phyloP scores from a whole-genome alignment of 2,797 vertebrate species.

The Danio choprae region DNA sequence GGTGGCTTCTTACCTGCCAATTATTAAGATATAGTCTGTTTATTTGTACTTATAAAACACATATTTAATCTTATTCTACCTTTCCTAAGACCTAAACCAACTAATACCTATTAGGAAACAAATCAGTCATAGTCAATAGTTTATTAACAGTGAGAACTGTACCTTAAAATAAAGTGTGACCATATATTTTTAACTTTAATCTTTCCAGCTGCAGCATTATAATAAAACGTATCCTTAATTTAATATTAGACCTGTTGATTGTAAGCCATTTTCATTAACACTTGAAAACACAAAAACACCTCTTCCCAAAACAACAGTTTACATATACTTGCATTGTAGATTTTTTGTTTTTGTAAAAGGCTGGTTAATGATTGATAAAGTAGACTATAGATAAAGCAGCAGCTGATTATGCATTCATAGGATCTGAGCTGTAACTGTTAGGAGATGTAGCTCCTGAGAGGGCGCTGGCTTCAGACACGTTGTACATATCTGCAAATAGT shows the following conservation, averaged over 20 bases:
- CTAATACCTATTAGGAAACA: no score
- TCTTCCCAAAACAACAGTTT: background rate
- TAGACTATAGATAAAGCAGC: background rate
- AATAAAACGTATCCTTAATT: background rate
- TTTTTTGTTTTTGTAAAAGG: background rate
- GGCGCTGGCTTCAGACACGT: background rate
- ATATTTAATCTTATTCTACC: no score
- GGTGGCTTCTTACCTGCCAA: no score
- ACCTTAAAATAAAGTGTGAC: no score
- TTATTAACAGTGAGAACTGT: no score
- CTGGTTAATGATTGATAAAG: background rate
- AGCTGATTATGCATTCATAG: background rate
- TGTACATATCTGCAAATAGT: constrained; percentile 31
- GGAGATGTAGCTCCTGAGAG: background rate
- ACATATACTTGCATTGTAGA: background rate
- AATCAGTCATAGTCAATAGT: no score
- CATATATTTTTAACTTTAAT: no score
- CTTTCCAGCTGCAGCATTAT: background rate
- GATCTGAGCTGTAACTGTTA: background rate
- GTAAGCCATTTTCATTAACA: background rate
- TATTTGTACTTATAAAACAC: no score
- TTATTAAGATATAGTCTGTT: no score
- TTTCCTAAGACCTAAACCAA: no score
- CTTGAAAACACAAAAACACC: background rate
- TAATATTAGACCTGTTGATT: background rate